Base-by-base conservation (phyloP, 1,140 invertebrate species). In the Apolygus lucorum region DNA sequence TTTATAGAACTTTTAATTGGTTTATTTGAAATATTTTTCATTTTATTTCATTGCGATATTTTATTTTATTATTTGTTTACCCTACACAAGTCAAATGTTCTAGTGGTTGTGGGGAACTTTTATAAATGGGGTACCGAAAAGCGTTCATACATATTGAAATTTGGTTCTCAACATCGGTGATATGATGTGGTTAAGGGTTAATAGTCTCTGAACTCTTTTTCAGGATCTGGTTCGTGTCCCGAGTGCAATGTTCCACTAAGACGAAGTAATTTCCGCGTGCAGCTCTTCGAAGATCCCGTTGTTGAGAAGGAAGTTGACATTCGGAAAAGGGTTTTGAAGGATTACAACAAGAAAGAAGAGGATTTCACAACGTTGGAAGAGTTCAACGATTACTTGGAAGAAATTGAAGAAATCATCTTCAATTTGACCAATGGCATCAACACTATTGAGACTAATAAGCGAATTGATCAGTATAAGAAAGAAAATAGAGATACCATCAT, bases 281-380 rank as follows among this genome's bases (percentile, higher is more conserved):
- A 98, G 76, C 80, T 98, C 2, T 99, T 99, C 78, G 96, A 99
- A 83, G 96, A 99, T 84, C 81, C 95, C 1, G 85, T 85, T 80
- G 91, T 99, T 1, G 97, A 99, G 81, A 98, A 98, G 78, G 97
- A 99, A 84, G 88, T 99, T 8, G 95, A 98, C 75, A 96, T 99
- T 74, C 82, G 97, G 22, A 92, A 90, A 77, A 85, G 89, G 75
- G 86, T 98, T 27, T 78, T 96, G 0, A 89, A 90, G 76, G 94
- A 96, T 78, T 96, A 90, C 75, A 96, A 95, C 74, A 94, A 95
- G 76, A 92, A 89, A 76, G 90, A 95, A 78, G 91, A 95, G 73
- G 93, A 97, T 78, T 98, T 98, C 80, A 75, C 78, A 2, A 82
- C 85, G 1, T 77, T 94, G 34, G 79, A 85, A 64, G 93, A 95